Conservation (phyloP, 2,797 vertebrate species). For the Nyctalus aviator region DNA sequence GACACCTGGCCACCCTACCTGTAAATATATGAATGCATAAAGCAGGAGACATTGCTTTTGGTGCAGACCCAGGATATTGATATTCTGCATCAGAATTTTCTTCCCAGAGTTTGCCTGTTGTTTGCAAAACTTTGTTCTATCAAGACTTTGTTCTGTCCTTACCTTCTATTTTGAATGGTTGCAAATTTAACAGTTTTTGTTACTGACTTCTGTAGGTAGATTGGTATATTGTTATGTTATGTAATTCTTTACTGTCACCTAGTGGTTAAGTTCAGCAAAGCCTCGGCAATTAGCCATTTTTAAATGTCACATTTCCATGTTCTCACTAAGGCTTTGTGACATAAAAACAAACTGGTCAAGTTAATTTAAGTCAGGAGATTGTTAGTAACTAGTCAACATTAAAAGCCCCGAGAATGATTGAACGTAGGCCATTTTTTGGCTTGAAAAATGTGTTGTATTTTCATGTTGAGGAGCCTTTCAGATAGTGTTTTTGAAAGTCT, state of each 20-base stretch:
- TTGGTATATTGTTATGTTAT: background rate
- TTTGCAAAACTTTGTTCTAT: background rate
- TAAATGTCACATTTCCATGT: background rate
- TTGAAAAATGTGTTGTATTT: background rate
- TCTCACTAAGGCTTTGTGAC: background rate
- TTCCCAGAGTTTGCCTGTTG: background rate
- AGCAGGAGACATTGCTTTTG: background rate
- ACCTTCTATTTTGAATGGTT: background rate
- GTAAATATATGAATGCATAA: background rate
- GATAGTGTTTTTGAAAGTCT: background rate
- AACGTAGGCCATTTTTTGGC: background rate
- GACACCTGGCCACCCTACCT: background rate
- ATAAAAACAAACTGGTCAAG: background rate
- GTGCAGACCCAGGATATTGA: background rate
- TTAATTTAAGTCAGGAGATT: background rate
- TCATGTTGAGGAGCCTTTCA: background rate
- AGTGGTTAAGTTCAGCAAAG: background rate
- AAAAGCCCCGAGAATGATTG: background rate
- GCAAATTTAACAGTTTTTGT: background rate
- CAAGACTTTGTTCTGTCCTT: background rate
- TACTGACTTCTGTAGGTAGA: background rate
- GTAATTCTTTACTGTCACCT: conserved; percentile 63
- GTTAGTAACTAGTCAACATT: background rate
- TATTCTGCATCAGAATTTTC: background rate
- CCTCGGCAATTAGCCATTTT: background rate